Evolutionary conservation across 2,113 vertebrate genomes (phyloP).

Genomic region (Gnathochromis pfefferi): DNA sequence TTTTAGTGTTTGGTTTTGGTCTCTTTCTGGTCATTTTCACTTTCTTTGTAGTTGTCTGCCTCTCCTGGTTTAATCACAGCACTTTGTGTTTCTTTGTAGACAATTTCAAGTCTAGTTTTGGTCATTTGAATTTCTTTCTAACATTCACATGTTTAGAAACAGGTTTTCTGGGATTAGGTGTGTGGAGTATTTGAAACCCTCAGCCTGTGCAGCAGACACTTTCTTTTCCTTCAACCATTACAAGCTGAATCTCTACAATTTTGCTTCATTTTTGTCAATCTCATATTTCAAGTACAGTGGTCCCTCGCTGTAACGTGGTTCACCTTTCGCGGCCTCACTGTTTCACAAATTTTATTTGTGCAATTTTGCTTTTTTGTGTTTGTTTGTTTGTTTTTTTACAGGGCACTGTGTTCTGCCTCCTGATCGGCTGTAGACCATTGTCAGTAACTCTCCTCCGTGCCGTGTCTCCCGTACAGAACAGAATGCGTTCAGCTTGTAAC

Average conservation of each 20-base stretch:
- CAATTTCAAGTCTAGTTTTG: neutral
- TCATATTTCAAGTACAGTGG: neutral
- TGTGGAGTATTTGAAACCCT: neutral
- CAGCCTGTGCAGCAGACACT: neutral
- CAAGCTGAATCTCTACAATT: neutral
- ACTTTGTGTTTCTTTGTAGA: neutral
- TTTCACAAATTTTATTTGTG: neutral
- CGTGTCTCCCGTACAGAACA: neutral
- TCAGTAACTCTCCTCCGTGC: neutral
- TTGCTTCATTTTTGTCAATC: neutral
- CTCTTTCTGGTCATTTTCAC: neutral
- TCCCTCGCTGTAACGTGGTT: neutral
- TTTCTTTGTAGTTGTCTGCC: neutral
- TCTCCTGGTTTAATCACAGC: neutral
- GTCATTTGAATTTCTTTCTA: neutral
- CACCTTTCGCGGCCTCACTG: neutral
- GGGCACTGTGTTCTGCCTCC: neutral
- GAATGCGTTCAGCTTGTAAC: rapidly evolving
- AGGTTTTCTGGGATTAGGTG: neutral
- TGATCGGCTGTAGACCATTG: neutral
- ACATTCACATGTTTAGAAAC: neutral
- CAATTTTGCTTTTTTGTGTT: neutral
- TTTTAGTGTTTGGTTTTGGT: neutral
- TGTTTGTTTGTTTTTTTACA: neutral
- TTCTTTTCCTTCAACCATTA: neutral